Base-by-base conservation (phyloP, 2,888 invertebrate genomes). In the Cordylochernes scorpioides region DNA sequence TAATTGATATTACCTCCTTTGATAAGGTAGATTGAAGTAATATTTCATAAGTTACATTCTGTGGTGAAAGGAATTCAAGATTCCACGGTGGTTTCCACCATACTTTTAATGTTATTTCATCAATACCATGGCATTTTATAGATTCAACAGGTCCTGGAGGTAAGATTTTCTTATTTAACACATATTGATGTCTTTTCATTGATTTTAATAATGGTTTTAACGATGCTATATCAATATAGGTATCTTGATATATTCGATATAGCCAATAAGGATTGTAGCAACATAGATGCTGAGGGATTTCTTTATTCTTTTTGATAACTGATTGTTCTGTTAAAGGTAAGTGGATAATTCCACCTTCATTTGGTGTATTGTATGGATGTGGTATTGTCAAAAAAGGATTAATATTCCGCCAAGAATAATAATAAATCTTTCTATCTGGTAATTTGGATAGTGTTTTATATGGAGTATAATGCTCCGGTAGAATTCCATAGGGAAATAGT, bases 181-280 rank as follows among this genome's bases (percentile, higher is more conserved):
- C 12, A n/a, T 14, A 13, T n/a, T 12, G 15, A n/a, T 7, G 2
- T 17, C 28, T 27, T 12, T n/a, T n/a, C 15, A 14, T 24, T 24
- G 17, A n/a, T 17, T 19, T 16, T 3, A 40, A 12, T 9, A 29
- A 8, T 15, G 12, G 10, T 4, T n/a, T 15, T 17, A 40, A 34
- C n/a, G 32, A 31, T 6, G 7, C n/a, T 3, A 39, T 10, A 37
- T 55, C 51, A 1, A 59, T 53, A 9, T 43, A 19, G 3, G 59
- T 60, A 39, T 60, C 60, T 43, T 60, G 60, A 43, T 56, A 59
- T 39, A 59, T 57, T 31, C 56, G 48, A 41, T 49, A 59, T 22
- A 60, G 42, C 54, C 58, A 60, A 3, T 48, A 48, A 3, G 58
- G 53, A 40, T 59, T 48, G 22, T 49, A 42, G 39, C 60, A 60